These are phyloP conservation scores for Dione juno DNA, from an alignment of 2,888 invertebrate species.

Conservation along the genomic window DNA sequence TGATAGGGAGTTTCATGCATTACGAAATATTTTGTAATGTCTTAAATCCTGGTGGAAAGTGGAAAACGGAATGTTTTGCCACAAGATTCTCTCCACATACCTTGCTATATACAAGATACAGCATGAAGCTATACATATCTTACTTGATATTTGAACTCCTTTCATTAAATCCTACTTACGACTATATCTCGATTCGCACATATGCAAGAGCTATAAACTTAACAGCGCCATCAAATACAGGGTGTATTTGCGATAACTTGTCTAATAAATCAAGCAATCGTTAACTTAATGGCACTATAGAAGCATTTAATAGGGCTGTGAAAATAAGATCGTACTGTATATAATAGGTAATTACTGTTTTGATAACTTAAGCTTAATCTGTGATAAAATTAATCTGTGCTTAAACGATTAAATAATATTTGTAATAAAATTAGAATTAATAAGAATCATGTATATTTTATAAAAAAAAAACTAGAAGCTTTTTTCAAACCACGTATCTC, in stretches of 20 bases:
- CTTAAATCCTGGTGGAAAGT: no score
- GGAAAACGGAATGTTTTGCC: no score
- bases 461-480: no score
- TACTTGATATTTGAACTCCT: neutral
- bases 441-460: no score
- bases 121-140: no score
- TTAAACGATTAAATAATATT: neutral
- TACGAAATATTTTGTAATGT: no score
- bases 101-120: neutral
- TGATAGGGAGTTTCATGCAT: no score
- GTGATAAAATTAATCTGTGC: neutral
- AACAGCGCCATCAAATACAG: constrained; percentile 57
- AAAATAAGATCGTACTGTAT: constrained; percentile 49
- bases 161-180: constrained; percentile 12
- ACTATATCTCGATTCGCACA: constrained; percentile 39
- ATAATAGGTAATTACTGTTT: constrained; percentile 18
- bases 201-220: constrained; percentile 55
- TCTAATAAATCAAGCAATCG: constrained; percentile 65
- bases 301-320: constrained; percentile 59
- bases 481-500: no score
- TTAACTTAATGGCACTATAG: constrained; percentile 57
- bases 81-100: no score
- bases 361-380: neutral
- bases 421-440: neutral
- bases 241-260: constrained; percentile 61